Conservation (phyloP, 2,797 vertebrate genomes). For the Danio aesculapii region DNA sequence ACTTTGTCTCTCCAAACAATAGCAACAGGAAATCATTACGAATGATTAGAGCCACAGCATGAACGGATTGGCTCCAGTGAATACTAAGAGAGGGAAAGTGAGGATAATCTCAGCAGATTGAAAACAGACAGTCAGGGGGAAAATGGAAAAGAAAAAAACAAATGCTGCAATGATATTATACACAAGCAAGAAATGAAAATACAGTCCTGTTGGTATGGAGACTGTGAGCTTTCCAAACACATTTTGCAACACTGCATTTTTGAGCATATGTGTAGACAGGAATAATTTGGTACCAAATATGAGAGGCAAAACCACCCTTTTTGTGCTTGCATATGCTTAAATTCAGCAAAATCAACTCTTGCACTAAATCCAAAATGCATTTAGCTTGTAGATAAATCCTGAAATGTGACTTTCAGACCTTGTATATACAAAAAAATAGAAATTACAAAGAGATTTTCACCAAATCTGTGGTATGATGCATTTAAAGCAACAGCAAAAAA, state of each 20-base stretch:
- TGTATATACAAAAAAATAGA: neutral
- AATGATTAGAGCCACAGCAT: slow-evolving; percentile 44
- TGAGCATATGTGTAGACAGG: neutral
- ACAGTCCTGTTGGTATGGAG: neutral
- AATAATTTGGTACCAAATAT: neutral
- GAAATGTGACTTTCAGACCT: slow-evolving; percentile 14
- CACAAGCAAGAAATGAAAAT: neutral
- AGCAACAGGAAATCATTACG: slow-evolving; percentile 22
- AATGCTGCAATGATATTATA: slow-evolving; percentile 20
- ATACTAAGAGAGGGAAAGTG: slow-evolving; percentile 6
- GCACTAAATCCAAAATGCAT: slow-evolving; percentile 3
- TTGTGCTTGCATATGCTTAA: slow-evolving; percentile 21
- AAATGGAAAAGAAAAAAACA: slow-evolving; percentile 29
- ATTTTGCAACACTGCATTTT: neutral
- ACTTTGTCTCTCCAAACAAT: slow-evolving; percentile 28
- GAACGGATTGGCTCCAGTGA: slow-evolving; percentile 36
- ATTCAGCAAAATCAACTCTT: slow-evolving; percentile 13
- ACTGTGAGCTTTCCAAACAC: neutral
- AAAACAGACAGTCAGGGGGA: slow-evolving; percentile 17
- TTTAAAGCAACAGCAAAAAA: neutral
- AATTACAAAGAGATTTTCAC: slow-evolving; percentile 5
- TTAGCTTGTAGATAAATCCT: slow-evolving; percentile 2
- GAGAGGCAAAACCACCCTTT: slow-evolving; percentile 11
- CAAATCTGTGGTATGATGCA: slow-evolving; percentile 6
- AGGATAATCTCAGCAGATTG: slow-evolving; percentile 48